Percentiles rank a stretch among this genome's conserved stretches.
phyloP scores from a whole-genome alignment of 2,888 invertebrate species.

The Willowsia nigromaculata region DNA sequence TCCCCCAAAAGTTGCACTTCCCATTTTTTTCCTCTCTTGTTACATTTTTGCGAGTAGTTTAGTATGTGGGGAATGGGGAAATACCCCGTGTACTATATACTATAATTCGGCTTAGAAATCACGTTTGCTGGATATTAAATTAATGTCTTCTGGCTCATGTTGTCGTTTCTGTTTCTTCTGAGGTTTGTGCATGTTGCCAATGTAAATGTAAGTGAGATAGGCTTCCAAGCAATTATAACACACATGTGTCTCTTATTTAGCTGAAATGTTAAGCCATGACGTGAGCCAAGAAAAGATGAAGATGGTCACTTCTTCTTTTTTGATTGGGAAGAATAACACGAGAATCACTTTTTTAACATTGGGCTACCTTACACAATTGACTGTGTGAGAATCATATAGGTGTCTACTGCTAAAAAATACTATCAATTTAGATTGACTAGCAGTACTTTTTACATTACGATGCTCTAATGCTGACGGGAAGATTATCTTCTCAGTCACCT shows the following conservation, averaged over 20 bases:
- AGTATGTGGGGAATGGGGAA: neutral
- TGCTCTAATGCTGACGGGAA: neutral
- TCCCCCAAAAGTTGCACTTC: slow-evolving; percentile 8
- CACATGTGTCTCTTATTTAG: neutral
- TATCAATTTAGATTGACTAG: neutral
- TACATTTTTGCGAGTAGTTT: neutral
- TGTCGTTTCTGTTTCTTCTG: neutral
- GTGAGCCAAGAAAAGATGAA: neutral
- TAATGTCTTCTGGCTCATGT: neutral
- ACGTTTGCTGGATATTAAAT: slow-evolving; percentile 21
- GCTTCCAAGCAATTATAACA: neutral
- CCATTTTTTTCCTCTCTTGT: neutral
- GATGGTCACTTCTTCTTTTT: neutral
- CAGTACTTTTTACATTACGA: neutral
- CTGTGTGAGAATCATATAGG: neutral
- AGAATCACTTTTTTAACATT: neutral
- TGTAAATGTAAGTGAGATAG: neutral
- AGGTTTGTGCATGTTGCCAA: neutral
- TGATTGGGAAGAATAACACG: neutral
- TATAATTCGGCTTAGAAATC: slow-evolving; percentile 26
- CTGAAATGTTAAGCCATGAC: neutral
- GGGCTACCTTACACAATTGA: neutral
- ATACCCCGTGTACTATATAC: neutral
- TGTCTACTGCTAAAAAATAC: neutral
- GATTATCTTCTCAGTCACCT: slow-evolving; percentile 1